Evolutionary conservation across 2,113 vertebrate genomes (phyloP), one percentile per base, ranked within the genome.

Genomic region (Phylloscopus whistleri): DNA sequence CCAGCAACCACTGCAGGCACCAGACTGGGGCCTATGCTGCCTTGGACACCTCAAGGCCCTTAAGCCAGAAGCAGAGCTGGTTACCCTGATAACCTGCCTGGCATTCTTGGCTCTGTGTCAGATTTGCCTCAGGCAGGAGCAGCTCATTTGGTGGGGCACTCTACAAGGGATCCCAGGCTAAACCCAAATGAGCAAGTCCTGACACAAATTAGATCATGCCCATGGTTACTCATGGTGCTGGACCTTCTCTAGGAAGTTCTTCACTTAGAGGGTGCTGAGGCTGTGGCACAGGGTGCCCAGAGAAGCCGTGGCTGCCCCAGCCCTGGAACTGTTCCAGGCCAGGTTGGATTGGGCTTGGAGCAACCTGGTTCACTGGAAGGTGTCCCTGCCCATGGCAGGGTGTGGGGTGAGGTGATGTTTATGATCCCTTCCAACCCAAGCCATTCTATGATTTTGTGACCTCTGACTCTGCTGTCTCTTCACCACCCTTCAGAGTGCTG

Each of bases 291-390:
- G 28, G 43, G 3, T 46, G 23, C 23, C 33, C 68, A 33, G 52
- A n/a, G 37, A 4, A 39, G 31, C 46, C 24, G 33, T n/a, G 77
- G 16, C 19, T 89, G 77, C 46, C 33, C 16, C 52, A 60, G n/a
- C 39, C 28, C 60, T 68, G 60, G 33, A 8, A 44, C 7, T 24
- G 13, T 7, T 13, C 39, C 56, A 53, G 53, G 11, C 19, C 37
- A 41, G 33, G 11, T 0, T 82, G 69, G 33, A 53, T 0, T 0
- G 11, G 53, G 20, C 33, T 74, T 44, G 59, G 52, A 52, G 44
- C 60, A n/a, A 0, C 10, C 28, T 59, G 52, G 44, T 3, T 0
- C 1, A 6, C 16, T 53, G 39, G 46, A 13, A 68, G 11, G 6
- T 31, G 39, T 43, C 55, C n/a, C 30, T 53, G 60, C 11, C 13